Evolutionary conservation across 53 echinoderm and acorn worm species (phyloP).

Genomic region (Glandiceps talaboti): DNA sequence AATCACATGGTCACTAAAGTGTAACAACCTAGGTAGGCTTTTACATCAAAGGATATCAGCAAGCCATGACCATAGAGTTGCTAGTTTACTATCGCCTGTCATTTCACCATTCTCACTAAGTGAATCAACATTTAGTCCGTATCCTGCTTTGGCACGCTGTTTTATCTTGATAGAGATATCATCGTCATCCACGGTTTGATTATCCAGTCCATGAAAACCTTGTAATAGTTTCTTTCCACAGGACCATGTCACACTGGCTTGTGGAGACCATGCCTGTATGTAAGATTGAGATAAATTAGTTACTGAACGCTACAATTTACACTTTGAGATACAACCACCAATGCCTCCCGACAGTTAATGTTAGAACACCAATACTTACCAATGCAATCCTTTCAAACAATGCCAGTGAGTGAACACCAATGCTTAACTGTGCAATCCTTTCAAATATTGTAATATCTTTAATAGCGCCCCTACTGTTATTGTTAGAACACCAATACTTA

Average conservation of each 20-base stretch:
- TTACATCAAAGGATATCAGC: constrained; percentile 80
- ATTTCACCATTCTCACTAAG: neutral
- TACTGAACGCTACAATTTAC: no score
- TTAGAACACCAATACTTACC: no score
- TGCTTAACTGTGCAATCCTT: constrained; percentile 77
- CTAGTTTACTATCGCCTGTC: neutral
- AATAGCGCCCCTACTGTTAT: constrained; percentile 50
- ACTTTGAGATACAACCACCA: no score
- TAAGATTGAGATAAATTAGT: neutral
- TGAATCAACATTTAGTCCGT: constrained; percentile 44
- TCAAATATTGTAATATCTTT: constrained; percentile 70
- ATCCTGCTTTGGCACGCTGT: constrained; percentile 52
- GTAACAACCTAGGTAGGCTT: no score
- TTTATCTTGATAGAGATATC: constrained; percentile 87
- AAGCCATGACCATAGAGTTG: constrained; percentile 53
- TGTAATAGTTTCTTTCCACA: constrained; percentile 70
- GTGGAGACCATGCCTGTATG: constrained; percentile 55
- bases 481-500: no score
- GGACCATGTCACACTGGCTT: constrained; percentile 54
- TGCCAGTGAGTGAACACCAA: no score
- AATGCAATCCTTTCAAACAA: constrained; percentile 78
- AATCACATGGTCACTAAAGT: no score
- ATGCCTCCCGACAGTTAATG: no score
- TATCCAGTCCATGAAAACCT: constrained; percentile 24
- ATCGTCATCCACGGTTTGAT: constrained; percentile 28